phyloP scores from a whole-genome alignment of 2,888 invertebrate species.

The Dynastes grantii region DNA sequence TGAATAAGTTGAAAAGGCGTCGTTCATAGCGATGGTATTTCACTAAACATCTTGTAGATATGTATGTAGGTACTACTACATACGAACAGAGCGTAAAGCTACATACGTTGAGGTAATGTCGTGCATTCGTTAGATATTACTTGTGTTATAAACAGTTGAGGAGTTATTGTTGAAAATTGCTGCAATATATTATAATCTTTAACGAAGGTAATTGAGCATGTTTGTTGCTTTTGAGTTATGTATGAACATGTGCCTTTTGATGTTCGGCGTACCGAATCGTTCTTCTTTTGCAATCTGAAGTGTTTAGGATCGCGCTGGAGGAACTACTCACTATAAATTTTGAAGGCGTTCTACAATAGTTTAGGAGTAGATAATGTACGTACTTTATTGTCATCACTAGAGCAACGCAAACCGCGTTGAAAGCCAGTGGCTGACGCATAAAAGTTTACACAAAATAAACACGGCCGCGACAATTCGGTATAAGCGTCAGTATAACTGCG shows the following conservation, averaged over 20 bases:
- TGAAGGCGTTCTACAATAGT: too few species aligned
- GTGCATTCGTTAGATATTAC: not conserved
- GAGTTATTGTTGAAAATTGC: constrained; percentile 15
- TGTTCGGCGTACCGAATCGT: not conserved
- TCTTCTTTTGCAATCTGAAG: not conserved
- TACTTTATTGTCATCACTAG: too few species aligned
- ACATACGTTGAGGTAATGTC: constrained; percentile 5
- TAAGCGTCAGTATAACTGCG: too few species aligned
- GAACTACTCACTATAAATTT: too few species aligned
- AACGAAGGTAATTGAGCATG: constrained; percentile 23
- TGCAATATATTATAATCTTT: constrained; percentile 25
- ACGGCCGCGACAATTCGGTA: too few species aligned
- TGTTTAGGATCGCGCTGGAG: not conserved
- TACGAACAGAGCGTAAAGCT: not conserved
- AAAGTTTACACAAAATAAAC: too few species aligned
- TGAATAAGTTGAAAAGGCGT: not conserved
- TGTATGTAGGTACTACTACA: not conserved
- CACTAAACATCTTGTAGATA: constrained; percentile 4
- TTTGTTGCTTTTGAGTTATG: constrained; percentile 22
- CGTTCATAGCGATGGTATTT: not conserved
- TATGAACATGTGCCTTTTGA: constrained; percentile 9
- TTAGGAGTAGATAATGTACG: too few species aligned
- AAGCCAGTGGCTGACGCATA: too few species aligned
- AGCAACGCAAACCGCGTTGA: too few species aligned
- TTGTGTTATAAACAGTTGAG: too few species aligned